Evolutionary conservation across 2,888 invertebrate species (phyloP).

Genomic region (Noctuana brunneofusca): DNA sequence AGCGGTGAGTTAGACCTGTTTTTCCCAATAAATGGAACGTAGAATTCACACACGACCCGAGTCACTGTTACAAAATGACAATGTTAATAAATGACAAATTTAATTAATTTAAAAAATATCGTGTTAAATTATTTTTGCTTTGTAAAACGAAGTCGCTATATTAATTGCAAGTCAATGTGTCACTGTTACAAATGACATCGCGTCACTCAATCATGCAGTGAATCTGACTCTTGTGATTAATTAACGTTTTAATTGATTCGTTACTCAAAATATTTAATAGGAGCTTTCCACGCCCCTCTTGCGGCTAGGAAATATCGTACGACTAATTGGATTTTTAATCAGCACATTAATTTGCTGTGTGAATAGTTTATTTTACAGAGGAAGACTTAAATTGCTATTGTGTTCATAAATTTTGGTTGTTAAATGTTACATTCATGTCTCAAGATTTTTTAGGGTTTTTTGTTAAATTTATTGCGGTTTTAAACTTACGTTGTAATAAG

Average conservation of each 20-base stretch:
- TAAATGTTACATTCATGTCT: no score
- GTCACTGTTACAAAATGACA: no score
- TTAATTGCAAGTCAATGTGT: slow-evolving; percentile 12
- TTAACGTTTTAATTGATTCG: slow-evolving; percentile 32
- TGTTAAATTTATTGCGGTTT: no score
- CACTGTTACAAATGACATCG: slow-evolving; percentile 11
- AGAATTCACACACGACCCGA: no score
- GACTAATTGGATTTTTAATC: slow-evolving; percentile 28
- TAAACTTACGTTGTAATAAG: no score
- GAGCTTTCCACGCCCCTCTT: slow-evolving; percentile 24
- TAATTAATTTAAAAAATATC: no score
- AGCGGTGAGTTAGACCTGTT: no score
- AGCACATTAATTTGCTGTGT: slow-evolving; percentile 8
- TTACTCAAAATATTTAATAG: slow-evolving; percentile 29
- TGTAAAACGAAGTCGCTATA: slow-evolving; percentile 2
- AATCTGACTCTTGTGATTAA: slow-evolving; percentile 28
- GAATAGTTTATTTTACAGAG: neutral
- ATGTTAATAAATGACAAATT: no score
- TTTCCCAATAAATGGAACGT: no score
- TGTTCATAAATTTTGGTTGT: neutral
- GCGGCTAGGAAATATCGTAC: slow-evolving; percentile 18
- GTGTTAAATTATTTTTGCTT: neutral
- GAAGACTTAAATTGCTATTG: neutral
- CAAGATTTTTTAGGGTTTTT: no score
- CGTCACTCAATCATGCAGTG: slow-evolving; percentile 8